Evolutionary conservation across 2,797 vertebrate genomes (phyloP).

Genomic region (Simalia tracyae): DNA sequence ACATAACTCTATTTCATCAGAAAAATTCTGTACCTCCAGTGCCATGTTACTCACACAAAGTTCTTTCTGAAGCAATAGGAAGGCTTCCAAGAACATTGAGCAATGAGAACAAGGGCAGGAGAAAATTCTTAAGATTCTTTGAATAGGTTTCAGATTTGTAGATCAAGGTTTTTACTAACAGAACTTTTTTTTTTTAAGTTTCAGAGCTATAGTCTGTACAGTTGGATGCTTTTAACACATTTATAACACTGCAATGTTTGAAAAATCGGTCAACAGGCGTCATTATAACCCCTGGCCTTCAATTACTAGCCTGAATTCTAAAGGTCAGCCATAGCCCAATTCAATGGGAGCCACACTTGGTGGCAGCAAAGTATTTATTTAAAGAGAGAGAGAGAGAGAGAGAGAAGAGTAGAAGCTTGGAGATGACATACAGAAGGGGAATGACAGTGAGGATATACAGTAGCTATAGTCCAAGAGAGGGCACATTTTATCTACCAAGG

Average conservation of each 20-base stretch:
- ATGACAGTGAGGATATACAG: background rate
- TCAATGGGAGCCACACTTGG: background rate
- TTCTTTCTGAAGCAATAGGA: background rate
- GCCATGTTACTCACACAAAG: background rate
- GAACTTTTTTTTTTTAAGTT: background rate
- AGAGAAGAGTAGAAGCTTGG: background rate
- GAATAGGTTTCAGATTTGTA: slow-evolving; percentile 6
- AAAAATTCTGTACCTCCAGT: background rate
- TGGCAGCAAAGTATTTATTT: background rate
- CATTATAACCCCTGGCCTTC: background rate
- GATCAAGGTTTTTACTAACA: background rate
- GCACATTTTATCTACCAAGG: background rate
- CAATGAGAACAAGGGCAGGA: slow-evolving; percentile 8
- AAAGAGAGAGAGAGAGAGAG: background rate
- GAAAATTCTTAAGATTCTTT: background rate
- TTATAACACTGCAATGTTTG: background rate
- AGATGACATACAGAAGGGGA: background rate
- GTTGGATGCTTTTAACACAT: background rate
- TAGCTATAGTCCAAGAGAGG: background rate
- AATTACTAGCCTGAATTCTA: too few species aligned
- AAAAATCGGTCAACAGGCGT: background rate
- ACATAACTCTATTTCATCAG: background rate
- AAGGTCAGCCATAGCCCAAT: too few species aligned
- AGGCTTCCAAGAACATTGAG: slow-evolving; percentile 8
- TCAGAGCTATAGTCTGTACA: background rate